Conservation (phyloP, 2,888 invertebrate species). For the Pyrocoelia pectoralis region DNA sequence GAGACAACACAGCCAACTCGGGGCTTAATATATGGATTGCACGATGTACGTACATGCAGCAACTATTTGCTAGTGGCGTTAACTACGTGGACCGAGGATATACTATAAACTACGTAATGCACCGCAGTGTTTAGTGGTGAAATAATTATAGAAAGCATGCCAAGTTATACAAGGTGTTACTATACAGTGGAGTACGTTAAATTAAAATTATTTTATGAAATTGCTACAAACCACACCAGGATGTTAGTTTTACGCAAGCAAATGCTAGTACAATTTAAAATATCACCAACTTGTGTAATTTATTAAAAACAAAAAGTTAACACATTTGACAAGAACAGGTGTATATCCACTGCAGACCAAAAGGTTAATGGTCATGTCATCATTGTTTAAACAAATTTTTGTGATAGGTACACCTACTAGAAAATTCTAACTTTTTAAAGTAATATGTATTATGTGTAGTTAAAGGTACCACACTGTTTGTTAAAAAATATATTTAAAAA, state of each 20-base stretch:
- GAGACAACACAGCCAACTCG: conserved; percentile 61
- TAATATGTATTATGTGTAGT: conserved; percentile 2
- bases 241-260: conserved; percentile 48
- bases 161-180: conserved; percentile 39
- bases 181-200: conserved; percentile 23
- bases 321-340: conserved; percentile 52
- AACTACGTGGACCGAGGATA: conserved; percentile 49
- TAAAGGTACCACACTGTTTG: conserved; percentile 25
- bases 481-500: conserved; percentile 19
- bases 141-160: conserved; percentile 46
- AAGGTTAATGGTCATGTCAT: conserved; percentile 40
- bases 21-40: conserved; percentile 46
- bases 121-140: conserved; percentile 47
- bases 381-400: conserved; percentile 36
- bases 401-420: conserved; percentile 34
- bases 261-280: conserved; percentile 53
- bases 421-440: conserved; percentile 15
- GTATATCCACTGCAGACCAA: conserved; percentile 56
- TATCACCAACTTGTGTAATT: conserved; percentile 58
- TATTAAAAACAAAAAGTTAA: conserved; percentile 42
- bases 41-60: conserved; percentile 51
- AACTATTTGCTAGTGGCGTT: conserved; percentile 46
- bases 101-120: conserved; percentile 49
- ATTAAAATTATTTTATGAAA: conserved; percentile 12
- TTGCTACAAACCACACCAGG: conserved; percentile 23